Conservation (phyloP, 1,140 invertebrate species). For the Trachymyrmex septentrionalis region DNA sequence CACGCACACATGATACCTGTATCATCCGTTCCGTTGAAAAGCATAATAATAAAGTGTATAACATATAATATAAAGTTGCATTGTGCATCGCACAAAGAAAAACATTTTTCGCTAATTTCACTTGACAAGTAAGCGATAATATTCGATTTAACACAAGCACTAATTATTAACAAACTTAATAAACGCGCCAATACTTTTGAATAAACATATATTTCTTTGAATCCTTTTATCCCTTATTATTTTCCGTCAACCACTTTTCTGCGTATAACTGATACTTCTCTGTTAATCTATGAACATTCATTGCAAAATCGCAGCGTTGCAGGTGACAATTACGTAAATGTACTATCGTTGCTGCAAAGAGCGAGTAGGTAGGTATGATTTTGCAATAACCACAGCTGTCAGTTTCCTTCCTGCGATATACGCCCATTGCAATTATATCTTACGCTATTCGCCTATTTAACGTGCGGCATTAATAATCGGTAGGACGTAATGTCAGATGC, state of each 20-base stretch:
- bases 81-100: background rate
- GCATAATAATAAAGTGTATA: background rate
- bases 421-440: conserved; percentile 13
- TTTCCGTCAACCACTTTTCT: background rate
- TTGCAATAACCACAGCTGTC: conserved; percentile 32
- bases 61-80: background rate
- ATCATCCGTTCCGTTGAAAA: background rate
- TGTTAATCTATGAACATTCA: conserved; percentile 7
- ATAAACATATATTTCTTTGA: background rate
- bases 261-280: background rate
- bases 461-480: background rate
- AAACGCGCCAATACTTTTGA: background rate
- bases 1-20: background rate
- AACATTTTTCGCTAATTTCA: conserved; percentile 2
- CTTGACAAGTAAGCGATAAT: background rate
- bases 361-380: background rate
- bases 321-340: conserved; percentile 28
- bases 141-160: background rate
- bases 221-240: background rate
- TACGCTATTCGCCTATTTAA: conserved; percentile 42
- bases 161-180: background rate
- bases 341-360: background rate
- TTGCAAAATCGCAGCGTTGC: background rate
- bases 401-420: conserved; percentile 13
- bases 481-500: background rate